phyloP scores from a whole-genome alignment of 2,113 vertebrate species.

The Todiramphus saurophagus region DNA sequence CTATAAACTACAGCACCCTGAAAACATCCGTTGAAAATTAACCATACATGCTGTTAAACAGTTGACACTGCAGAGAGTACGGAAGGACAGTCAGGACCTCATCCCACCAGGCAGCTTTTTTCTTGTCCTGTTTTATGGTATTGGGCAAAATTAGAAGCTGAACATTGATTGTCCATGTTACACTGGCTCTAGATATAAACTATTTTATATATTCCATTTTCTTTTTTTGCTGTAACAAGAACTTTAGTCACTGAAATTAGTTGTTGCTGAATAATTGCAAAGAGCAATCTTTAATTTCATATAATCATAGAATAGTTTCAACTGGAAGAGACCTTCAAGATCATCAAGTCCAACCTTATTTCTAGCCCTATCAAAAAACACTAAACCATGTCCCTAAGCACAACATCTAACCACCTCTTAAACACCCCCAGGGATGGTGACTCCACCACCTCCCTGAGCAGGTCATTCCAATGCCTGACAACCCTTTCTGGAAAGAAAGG shows the following conservation, averaged over 20 bases:
- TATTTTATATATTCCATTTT: not conserved
- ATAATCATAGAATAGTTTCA: too few species aligned
- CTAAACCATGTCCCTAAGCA: too few species aligned
- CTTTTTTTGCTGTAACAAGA: not conserved
- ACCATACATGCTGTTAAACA: not conserved
- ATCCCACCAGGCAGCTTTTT: not conserved
- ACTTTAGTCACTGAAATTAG: not conserved
- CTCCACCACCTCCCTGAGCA: too few species aligned
- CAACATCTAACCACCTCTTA: too few species aligned
- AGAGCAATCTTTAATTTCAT: not conserved
- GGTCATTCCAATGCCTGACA: too few species aligned
- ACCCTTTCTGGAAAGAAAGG: too few species aligned
- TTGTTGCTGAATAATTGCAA: not conserved
- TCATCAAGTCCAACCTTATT: too few species aligned
- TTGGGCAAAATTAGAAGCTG: rapidly evolving
- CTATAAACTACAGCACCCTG: not conserved
- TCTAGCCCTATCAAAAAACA: too few species aligned
- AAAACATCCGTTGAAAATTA: not conserved
- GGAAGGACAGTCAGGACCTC: not conserved
- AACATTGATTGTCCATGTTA: not conserved
- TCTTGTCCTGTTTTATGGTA: not conserved
- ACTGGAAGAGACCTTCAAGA: too few species aligned
- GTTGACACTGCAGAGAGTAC: not conserved
- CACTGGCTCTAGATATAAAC: not conserved
- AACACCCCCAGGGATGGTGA: too few species aligned